Evolutionary conservation across 2,888 invertebrate species (phyloP).

Genomic region (Ormyrus thymus): DNA sequence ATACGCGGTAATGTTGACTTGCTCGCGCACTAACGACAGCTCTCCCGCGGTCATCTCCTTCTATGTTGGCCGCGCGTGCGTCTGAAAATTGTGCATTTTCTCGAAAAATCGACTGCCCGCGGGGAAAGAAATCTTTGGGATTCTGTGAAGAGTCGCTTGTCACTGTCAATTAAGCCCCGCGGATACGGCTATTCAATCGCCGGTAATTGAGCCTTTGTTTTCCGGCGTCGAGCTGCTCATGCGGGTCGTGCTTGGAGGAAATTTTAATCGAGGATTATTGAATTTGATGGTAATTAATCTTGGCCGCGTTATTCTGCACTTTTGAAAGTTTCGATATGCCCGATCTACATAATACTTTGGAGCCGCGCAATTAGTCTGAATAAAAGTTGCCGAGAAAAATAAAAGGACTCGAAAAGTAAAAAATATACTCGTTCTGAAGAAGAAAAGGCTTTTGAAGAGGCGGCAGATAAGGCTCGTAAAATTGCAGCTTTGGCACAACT

Average conservation of each 20-base stretch:
- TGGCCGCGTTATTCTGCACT: too few relatives aligned
- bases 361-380: too few relatives aligned
- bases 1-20: not conserved
- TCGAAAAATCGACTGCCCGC: not conserved
- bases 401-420: too few relatives aligned
- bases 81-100: conserved; percentile 22
- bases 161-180: not conserved
- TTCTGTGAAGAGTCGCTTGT: conserved; percentile 21
- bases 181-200: not conserved
- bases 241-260: not conserved
- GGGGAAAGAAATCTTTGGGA: conserved; percentile 2
- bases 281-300: too few relatives aligned
- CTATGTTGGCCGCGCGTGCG: conserved; percentile 47
- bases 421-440: too few relatives aligned
- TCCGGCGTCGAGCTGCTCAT: not conserved
- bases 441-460: too few relatives aligned
- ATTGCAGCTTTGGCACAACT: conserved; percentile 13
- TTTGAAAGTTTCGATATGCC: too few relatives aligned
- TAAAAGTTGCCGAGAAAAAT: too few relatives aligned
- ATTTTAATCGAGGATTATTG: too few relatives aligned
- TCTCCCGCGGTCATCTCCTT: conserved; percentile 57
- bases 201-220: conserved; percentile 16
- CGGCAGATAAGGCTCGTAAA: not conserved
- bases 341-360: too few relatives aligned
- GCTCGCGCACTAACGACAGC: conserved; percentile 59